phyloP scores from a whole-genome alignment of 2,113 vertebrate genomes.

The Chascanopsetta lugubris region DNA sequence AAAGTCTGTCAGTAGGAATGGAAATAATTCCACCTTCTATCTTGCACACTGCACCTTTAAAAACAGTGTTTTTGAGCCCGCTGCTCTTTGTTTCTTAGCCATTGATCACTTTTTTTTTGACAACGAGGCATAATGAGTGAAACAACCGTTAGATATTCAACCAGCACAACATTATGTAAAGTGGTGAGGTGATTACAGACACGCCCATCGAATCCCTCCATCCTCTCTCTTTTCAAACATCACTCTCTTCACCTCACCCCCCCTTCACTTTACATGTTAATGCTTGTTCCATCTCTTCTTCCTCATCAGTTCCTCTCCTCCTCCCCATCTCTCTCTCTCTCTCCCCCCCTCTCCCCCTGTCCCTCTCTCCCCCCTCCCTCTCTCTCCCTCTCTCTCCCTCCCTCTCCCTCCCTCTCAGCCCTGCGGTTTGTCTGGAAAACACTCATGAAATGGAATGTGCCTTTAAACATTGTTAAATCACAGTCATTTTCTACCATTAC shows the following conservation, averaged over 20 bases:
- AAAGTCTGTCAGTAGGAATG: too few relatives aligned
- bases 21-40: too few relatives aligned
- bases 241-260: neutral
- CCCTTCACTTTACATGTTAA: neutral
- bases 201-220: too few relatives aligned
- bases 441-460: constrained; percentile 27
- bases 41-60: too few relatives aligned
- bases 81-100: neutral
- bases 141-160: too few relatives aligned
- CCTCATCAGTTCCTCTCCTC: neutral
- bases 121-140: too few relatives aligned
- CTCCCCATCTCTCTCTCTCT: neutral
- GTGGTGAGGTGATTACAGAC: too few relatives aligned
- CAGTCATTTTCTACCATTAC: constrained; percentile 55
- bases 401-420: neutral
- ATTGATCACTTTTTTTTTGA: too few relatives aligned
- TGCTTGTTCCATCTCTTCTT: neutral
- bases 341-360: neutral
- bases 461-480: constrained; percentile 51
- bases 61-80: neutral
- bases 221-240: neutral
- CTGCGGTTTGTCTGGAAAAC: constrained; percentile 8
- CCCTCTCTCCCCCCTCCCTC: neutral
- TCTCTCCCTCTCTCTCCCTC: neutral
- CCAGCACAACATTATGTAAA: too few relatives aligned